Evolutionary conservation across 2,113 vertebrate species (phyloP), one percentile per base, ranked within the genome.

Genomic region (Corapipo altera): DNA sequence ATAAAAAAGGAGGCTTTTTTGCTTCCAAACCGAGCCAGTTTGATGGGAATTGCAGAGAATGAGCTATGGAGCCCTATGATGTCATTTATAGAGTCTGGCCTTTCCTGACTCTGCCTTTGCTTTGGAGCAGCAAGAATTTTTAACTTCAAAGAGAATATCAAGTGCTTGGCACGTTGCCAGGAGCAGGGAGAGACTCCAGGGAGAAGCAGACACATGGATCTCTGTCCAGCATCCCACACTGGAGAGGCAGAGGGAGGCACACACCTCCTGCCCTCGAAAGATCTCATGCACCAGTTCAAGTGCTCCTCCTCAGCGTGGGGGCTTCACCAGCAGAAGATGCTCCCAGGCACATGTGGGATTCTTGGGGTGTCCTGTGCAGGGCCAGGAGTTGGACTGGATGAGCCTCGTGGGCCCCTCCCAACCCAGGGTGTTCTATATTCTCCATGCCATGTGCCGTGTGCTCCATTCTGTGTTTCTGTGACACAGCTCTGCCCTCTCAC

Each of bases 281-380:
- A 8, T 3, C n/a, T 19, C 6, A 19, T 1, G 11, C 15, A 13
- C 2, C 27, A 2, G 23, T 3, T 8, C 0, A 5, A 4, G 49
- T 11, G n/a, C 16, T 4, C 28, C 54, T 22, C 55, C 66, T 6
- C 12, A 4, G 12, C 0, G 8, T 15, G 54, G 83, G 43, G 32
- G 39, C 44, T 20, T 5, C 2, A 5, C 0, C 44, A n/a, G 39
- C 73, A 57, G 22, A 37, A 3, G 8, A 32, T 0, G 5, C 13
- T 72, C 84, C 15, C 2, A 2, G 61, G 57, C 55, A 3, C 2
- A 7, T 1, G 5, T 23, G 6, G 73, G 73, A 55, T 19, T 1
- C 23, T 7, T 49, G 49, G 66, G 75, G 84, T 9, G 84, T 14
- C 62, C 62, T 26, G 59, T 2, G n/a, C 41, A 46, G 71, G 70